These are phyloP conservation scores for Hoplias malabaricus DNA, from an alignment of 2,113 vertebrate species.

Conservation along the genomic window DNA sequence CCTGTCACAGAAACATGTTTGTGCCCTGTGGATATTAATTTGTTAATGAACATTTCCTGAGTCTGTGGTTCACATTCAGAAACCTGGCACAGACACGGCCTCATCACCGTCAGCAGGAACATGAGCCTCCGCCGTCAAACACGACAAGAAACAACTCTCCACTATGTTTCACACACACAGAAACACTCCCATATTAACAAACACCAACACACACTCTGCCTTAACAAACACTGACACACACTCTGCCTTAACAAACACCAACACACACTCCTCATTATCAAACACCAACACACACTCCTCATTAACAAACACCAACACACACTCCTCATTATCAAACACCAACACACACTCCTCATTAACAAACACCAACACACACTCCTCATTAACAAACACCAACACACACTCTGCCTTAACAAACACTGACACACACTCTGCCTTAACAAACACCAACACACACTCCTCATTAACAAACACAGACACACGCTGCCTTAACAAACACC, in stretches of 20 bases:
- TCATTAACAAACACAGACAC: no score
- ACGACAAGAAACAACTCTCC: no score
- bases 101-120: constrained; percentile 62
- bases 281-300: constrained; percentile 33
- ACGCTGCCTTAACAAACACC: no score
- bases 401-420: constrained; percentile 32
- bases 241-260: constrained; percentile 31
- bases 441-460: constrained; percentile 32
- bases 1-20: constrained; percentile 59
- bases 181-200: constrained; percentile 29
- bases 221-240: constrained; percentile 38
- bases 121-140: constrained; percentile 52
- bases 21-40: constrained; percentile 57
- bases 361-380: no score
- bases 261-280: constrained; percentile 30
- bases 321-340: no score
- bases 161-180: constrained; percentile 23
- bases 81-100: constrained; percentile 54
- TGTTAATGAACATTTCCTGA: constrained; percentile 61
- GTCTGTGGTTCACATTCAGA: constrained; percentile 53
- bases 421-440: constrained; percentile 34
- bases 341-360: no score
- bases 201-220: constrained; percentile 35
- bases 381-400: no score
- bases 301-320: no score